phyloP scores from a whole-genome alignment of 2,888 invertebrate genomes.

The Camponotus fellah region DNA sequence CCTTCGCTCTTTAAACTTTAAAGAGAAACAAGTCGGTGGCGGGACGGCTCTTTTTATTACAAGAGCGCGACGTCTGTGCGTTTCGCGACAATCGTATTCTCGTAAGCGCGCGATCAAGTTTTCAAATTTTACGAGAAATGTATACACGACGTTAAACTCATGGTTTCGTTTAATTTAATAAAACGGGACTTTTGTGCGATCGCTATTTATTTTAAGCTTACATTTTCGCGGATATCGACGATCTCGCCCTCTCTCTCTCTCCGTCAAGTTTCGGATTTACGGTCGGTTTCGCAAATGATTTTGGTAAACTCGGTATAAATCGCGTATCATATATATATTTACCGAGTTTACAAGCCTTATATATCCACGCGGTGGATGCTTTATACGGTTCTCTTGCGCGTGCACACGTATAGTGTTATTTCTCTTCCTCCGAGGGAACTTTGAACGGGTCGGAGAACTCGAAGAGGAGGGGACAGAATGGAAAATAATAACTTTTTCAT shows the following conservation, averaged over 20 bases:
- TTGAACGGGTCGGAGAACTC: constrained; percentile 47
- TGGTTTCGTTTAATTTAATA: constrained; percentile 38
- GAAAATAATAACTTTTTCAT: constrained; percentile 80
- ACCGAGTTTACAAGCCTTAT: constrained; percentile 45
- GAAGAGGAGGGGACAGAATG: constrained; percentile 65
- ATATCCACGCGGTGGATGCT: constrained; percentile 15
- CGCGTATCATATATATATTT: constrained; percentile 34
- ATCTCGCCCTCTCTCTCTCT: neutral
- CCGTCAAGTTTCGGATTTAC: constrained; percentile 38
- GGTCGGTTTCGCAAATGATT: constrained; percentile 43
- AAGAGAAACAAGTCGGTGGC: constrained; percentile 44
- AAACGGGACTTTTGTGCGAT: constrained; percentile 1
- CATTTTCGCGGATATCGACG: constrained; percentile 20
- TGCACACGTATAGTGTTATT: constrained; percentile 17
- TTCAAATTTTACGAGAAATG: neutral
- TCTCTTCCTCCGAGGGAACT: constrained; percentile 37
- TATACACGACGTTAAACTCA: neutral
- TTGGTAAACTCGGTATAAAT: constrained; percentile 35
- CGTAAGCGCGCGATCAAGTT: neutral
- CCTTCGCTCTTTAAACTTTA: constrained; percentile 42
- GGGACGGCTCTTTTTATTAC: neutral
- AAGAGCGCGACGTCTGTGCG: neutral
- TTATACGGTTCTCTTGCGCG: constrained; percentile 28
- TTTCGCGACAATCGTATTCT: neutral
- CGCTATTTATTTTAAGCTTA: constrained; percentile 14